Percentiles rank a stretch among this genome's conserved stretches.
Conservation (phyloP, 2,888 invertebrate species). For the Eupithecia subumbrata region DNA sequence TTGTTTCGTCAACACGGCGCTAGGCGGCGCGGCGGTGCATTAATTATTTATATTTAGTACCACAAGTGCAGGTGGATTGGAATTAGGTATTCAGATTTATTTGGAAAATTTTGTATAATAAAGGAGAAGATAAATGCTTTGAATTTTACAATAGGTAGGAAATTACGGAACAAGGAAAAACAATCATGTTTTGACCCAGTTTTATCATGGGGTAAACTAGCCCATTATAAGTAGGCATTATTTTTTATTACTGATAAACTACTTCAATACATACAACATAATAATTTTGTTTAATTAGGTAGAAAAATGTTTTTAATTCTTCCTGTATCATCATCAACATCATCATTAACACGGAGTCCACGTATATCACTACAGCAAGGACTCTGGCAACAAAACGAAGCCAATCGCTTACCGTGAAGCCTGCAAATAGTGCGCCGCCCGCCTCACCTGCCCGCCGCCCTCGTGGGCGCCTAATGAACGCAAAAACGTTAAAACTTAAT, state of each 20-base stretch:
- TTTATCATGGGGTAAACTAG: background rate
- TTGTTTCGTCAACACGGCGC: slow-evolving; percentile 25
- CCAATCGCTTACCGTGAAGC: slow-evolving; percentile 47
- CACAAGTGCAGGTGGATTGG: slow-evolving; percentile 19
- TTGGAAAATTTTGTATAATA: background rate
- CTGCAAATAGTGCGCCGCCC: slow-evolving; percentile 62
- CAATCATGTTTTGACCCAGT: too few relatives aligned
- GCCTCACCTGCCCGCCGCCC: slow-evolving; percentile 60
- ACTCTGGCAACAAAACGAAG: background rate
- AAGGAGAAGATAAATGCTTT: background rate
- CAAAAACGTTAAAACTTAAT: slow-evolving; percentile 45
- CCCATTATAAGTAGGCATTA: too few relatives aligned
- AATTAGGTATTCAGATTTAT: slow-evolving; percentile 25
- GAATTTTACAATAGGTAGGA: background rate
- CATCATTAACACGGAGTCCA: background rate
- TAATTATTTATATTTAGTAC: slow-evolving; percentile 20
- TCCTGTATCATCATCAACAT: background rate
- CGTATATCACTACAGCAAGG: background rate
- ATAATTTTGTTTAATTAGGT: background rate
- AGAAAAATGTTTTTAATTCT: background rate
- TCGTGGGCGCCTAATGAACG: slow-evolving; percentile 41
- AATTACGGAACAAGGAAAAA: background rate
- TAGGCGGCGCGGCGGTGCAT: background rate
- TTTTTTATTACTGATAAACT: background rate
- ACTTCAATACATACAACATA: background rate